These are phyloP conservation scores for Drosophila malerkotliana DNA, from an alignment of 1,140 invertebrate species.

Conservation along the genomic window DNA sequence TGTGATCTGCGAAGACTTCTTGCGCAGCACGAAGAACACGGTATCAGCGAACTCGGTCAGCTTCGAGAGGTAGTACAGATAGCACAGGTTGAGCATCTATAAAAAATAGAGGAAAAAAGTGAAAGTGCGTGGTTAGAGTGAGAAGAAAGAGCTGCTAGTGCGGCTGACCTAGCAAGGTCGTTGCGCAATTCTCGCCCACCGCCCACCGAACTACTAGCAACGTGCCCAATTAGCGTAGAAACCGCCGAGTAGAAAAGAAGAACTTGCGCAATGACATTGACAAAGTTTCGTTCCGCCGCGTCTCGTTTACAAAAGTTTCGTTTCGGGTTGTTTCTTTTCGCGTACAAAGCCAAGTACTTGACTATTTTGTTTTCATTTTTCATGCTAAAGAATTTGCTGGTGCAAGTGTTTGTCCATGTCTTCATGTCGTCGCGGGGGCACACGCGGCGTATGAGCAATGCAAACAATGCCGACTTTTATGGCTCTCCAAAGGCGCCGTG, in stretches of 20 bases:
- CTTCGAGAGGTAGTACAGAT: conserved; percentile 99
- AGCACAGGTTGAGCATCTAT: conserved; percentile 96
- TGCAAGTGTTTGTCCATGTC: conserved; percentile 19
- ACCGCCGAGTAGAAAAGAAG: conserved; percentile 27
- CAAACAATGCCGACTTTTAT: conserved; percentile 41
- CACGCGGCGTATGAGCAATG: conserved; percentile 66
- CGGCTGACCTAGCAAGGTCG: conserved; percentile 52
- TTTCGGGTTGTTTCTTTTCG: conserved; percentile 28
- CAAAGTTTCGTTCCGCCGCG: conserved; percentile 30
- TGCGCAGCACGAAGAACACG: conserved; percentile 95
- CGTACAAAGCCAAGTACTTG: conserved; percentile 1
- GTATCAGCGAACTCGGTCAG: conserved; percentile 98
- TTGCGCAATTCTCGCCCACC: conserved; percentile 24
- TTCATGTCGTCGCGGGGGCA: conserved; percentile 10
- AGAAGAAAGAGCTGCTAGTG: conserved; percentile 1
- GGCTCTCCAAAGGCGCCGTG: conserved; percentile 33
- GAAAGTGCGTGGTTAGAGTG: conserved; percentile 1
- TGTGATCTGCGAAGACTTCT: conserved; percentile 96
- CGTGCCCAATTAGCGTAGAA: conserved; percentile 46
- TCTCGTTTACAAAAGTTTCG: conserved; percentile 26
- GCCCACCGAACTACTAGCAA: conserved; percentile 21
- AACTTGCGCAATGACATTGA: conserved; percentile 55
- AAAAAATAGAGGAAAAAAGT: not conserved
- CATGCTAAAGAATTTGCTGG: conserved; percentile 32
- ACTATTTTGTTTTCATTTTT: conserved; percentile 33